Base-by-base conservation (phyloP, 2,888 invertebrate species). In the Macrosiphum euphorbiae region DNA sequence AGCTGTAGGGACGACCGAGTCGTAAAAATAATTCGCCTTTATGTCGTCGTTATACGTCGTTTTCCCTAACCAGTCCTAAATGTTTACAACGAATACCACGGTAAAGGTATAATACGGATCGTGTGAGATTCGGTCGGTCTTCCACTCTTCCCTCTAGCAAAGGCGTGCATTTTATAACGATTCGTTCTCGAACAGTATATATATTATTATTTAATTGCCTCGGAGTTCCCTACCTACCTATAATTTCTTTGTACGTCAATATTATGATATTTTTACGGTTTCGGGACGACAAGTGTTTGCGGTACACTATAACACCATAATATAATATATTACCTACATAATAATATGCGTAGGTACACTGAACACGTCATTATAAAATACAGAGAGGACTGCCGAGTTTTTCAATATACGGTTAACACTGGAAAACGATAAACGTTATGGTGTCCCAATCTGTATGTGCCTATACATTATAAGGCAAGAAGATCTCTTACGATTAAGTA, bases 21-120 rank as follows among this genome's bases (percentile, higher is more conserved):
- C 92, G 50, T 92, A 92, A 92, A 92, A 86, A 92, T 86, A 86
- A 92, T 61, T 92, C 58, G 35, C 50, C 47, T 92, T 92, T 92
- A 92, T 86, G 61, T 61, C 58, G 61, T 35, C 92, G 58, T 92
- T 92, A 92, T 41, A 26, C 35, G 67, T 67, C 78, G 50, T 78
- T 91, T 84, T 84, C 92, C 92, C 92, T 61, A 61, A 86, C 92
- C 91, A n/a, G 41, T 47, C 55, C 55, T 91, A 91, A 91, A 92
- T 58, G 86, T 92, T 92, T 92, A 92, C 92, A 86, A 47, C 85
- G 44, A 44, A 85, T 78, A 88, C 58, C 55, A 26, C 88, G 11
- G 41, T 35, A 55, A 16, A 41, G 41, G 41, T 20, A 52, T 78
- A 24, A 52, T 78, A 24, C n/a, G n/a, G 16, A 35, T 35, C n/a